Conservation (phyloP, 1,140 invertebrate species). For the Drosophila mojavensis region DNA sequence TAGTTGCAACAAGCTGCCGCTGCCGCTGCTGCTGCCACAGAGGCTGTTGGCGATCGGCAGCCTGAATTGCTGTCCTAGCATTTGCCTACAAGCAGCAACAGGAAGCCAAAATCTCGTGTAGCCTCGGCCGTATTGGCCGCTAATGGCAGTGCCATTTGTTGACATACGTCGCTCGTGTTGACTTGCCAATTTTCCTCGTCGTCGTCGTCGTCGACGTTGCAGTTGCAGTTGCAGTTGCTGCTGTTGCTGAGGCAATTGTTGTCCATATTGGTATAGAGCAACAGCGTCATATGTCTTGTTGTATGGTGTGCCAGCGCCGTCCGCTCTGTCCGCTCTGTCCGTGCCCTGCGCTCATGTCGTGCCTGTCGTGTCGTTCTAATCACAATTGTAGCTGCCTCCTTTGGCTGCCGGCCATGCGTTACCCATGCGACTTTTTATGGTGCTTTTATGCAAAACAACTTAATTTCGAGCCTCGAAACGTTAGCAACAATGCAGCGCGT, state of each 20-base stretch:
- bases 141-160: conserved; percentile 78
- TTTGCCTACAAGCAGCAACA: conserved; percentile 62
- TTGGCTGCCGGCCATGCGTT: conserved; percentile 36
- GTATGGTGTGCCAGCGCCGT: not conserved
- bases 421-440: conserved; percentile 73
- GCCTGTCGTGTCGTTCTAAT: conserved; percentile 82
- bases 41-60: conserved; percentile 17
- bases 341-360: conserved; percentile 66
- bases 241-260: conserved; percentile 58
- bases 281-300: conserved; percentile 68
- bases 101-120: conserved; percentile 52
- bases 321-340: conserved; percentile 9
- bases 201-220: conserved; percentile 2
- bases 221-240: no score
- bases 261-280: conserved; percentile 69
- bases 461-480: conserved; percentile 64
- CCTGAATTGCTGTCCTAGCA: conserved; percentile 51
- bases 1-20: conserved; percentile 53
- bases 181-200: conserved; percentile 70
- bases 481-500: conserved; percentile 66
- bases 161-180: conserved; percentile 81
- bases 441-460: conserved; percentile 83
- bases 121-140: conserved; percentile 49
- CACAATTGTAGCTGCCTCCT: conserved; percentile 65
- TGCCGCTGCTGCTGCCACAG: conserved; percentile 27